These are phyloP conservation scores for Andinoacara biseriatus DNA, from an alignment of 2,113 vertebrate species.

Conservation along the genomic window DNA sequence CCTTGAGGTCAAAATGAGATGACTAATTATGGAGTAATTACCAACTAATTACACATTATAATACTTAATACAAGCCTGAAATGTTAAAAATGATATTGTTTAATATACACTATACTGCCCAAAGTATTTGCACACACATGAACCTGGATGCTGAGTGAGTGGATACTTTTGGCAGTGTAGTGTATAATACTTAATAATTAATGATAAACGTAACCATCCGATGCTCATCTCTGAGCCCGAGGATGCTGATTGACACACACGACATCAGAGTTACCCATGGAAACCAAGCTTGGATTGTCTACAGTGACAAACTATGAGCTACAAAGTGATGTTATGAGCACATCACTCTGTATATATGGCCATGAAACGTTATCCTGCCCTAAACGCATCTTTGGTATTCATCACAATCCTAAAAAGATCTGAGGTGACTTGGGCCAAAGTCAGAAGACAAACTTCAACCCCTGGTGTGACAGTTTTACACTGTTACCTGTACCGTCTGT, in stretches of 20 bases:
- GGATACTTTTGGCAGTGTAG: too few species aligned
- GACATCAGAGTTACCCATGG: background rate
- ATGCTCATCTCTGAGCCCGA: too few species aligned
- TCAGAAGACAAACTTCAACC: background rate
- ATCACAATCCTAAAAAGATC: background rate
- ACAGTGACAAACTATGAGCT: background rate
- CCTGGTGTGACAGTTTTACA: too few species aligned
- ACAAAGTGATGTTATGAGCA: fast-evolving
- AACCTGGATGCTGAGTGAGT: too few species aligned
- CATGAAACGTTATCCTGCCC: background rate
- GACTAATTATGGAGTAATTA: background rate
- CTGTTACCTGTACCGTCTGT: background rate
- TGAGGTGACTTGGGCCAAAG: background rate
- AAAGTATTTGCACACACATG: too few species aligned
- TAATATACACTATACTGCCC: too few species aligned
- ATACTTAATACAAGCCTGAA: too few species aligned
- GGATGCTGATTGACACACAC: too few species aligned
- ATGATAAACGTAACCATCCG: too few species aligned
- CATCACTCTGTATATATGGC: background rate
- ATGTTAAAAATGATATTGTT: too few species aligned
- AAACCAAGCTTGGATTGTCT: background rate
- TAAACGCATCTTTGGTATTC: fast-evolving
- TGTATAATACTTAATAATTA: too few species aligned
- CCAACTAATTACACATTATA: background rate
- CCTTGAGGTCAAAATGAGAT: conserved; percentile 67